Percentiles rank a stretch among this genome's conserved stretches.
Evolutionary conservation across 1,140 invertebrate genomes (phyloP).

Genomic region (Platyscapa corneri): DNA sequence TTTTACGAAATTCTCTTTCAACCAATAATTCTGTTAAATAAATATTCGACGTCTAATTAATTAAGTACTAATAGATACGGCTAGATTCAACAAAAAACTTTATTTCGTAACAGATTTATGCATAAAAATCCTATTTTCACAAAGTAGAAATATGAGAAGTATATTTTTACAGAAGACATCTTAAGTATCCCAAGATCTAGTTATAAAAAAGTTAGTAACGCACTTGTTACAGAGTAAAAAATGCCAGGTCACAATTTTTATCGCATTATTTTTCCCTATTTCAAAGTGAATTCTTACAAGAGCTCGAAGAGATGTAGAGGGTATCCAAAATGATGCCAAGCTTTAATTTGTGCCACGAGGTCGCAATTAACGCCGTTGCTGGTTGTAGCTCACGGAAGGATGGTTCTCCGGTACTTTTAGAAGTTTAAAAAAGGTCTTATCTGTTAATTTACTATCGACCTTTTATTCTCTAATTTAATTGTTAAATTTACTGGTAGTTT

Average conservation of each 20-base stretch:
- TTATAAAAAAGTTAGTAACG: neutral
- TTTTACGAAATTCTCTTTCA: too few relatives aligned
- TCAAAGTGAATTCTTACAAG: neutral
- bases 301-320: neutral
- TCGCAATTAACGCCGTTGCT: constrained; percentile 39
- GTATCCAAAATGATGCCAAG: neutral
- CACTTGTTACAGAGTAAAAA: neutral
- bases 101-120: neutral
- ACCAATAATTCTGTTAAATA: too few relatives aligned
- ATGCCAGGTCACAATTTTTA: constrained; percentile 8
- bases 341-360: constrained; percentile 39
- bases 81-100: too few relatives aligned
- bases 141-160: neutral
- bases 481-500: neutral
- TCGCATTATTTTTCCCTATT: constrained; percentile 3
- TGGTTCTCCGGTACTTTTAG: neutral
- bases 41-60: too few relatives aligned
- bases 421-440: constrained; percentile 18
- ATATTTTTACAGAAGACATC: neutral
- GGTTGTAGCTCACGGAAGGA: neutral
- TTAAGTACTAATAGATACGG: too few relatives aligned
- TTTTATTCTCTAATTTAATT: neutral
- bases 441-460: constrained; percentile 2
- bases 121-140: neutral
- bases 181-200: neutral